Conservation (phyloP, 2,888 invertebrate species). For the Nematopogon swammerdamellus region DNA sequence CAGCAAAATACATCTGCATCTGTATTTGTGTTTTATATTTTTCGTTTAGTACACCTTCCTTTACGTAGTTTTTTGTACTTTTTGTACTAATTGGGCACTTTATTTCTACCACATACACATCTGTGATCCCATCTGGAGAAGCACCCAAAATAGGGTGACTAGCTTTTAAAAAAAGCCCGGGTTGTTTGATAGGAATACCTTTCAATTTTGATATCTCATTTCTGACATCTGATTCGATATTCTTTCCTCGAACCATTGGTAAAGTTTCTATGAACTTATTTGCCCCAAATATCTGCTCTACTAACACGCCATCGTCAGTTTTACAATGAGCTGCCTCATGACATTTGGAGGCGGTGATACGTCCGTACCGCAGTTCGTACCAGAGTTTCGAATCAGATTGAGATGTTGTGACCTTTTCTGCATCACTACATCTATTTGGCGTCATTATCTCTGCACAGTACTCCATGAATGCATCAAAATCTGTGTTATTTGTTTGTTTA, state of each 20-base stretch:
- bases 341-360: conserved; percentile 14
- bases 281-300: conserved; percentile 9
- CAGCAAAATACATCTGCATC: too few relatives aligned
- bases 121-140: neutral
- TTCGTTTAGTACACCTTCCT: neutral
- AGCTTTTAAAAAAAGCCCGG: neutral
- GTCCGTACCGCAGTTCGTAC: conserved; percentile 12
- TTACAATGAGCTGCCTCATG: conserved; percentile 13
- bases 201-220: neutral
- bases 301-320: conserved; percentile 9
- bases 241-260: neutral
- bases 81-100: neutral
- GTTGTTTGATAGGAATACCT: neutral
- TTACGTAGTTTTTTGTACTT: neutral
- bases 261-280: neutral
- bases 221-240: neutral
- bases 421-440: conserved; percentile 4
- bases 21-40: neutral
- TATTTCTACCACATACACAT: neutral
- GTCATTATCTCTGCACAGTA: neutral
- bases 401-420: conserved; percentile 5
- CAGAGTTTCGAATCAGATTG: conserved; percentile 10
- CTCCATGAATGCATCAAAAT: too few relatives aligned
- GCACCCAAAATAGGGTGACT: neutral
- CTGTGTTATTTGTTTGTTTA: too few relatives aligned